Evolutionary conservation across 53 echinoderm and acorn worm genomes (phyloP), one percentile per base, ranked within the genome.

Genomic region (Glandiceps talaboti): DNA sequence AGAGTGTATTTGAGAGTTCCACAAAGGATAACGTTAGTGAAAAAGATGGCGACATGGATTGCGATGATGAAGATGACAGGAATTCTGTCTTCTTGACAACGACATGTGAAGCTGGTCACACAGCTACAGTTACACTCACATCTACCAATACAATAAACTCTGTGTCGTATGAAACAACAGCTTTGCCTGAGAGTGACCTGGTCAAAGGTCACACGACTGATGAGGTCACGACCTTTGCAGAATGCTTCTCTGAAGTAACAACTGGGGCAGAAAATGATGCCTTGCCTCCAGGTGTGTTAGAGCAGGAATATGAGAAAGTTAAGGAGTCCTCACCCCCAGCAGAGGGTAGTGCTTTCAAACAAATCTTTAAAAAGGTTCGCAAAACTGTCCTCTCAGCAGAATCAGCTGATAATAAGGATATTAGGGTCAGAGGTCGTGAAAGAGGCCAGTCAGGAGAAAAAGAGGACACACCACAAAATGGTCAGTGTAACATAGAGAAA

Each of bases 221-320:
- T 31, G 29, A 85, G 20, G 76, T 82, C 75, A 89, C 83, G 0
- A 89, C 89, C 14, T 74, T 89, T 33, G 80, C 79, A 31, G 85
- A 72, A 26, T 89, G 82, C 73, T 89, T 79, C 80, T 85, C 85
- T 0, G 89, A 89, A 73, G 29, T 28, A 20, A 32, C 79, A 25
- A 82, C 89, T n/a, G 78, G 85, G 64, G 76, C 83, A 14, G 85
- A 85, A 31, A 76, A 82, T 1, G 82, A 73, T 25, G 89, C 89
- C 26, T 82, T 89, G 10, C 89, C 89, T n/a, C 82, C 82, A 29
- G 85, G 85, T 76, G 79, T 81, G 26, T 79, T 74, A 20, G 82
- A 89, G 33, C 80, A 85, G 0, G 76, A 33, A 25, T 73, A 14
- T 28, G 72, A 82, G 79, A 83, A 82, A 28, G 74, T 25, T 1